Evolutionary conservation across 2,888 invertebrate species (phyloP).

Genomic region (Muschampia plurimacula): DNA sequence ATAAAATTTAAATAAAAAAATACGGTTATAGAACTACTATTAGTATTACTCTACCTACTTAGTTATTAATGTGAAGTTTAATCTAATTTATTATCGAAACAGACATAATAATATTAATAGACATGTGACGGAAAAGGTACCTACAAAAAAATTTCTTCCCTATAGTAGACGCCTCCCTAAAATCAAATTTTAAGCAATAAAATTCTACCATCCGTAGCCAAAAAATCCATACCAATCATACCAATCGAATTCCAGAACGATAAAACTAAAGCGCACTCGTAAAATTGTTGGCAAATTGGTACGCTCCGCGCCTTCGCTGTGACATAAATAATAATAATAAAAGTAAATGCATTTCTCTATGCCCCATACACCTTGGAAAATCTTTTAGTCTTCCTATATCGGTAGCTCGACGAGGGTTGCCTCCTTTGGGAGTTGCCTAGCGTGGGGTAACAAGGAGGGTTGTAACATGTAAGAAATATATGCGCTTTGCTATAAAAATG

Average conservation of each 20-base stretch:
- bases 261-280: slow-evolving; percentile 75
- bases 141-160: not conserved
- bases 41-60: too few species aligned
- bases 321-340: slow-evolving; percentile 77
- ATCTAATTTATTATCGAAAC: too few species aligned
- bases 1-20: too few species aligned
- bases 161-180: not conserved
- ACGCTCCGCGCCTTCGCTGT: slow-evolving; percentile 62
- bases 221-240: slow-evolving; percentile 72
- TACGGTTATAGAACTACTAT: too few species aligned
- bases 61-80: too few species aligned
- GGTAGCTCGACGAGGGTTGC: slow-evolving; percentile 58
- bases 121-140: too few species aligned
- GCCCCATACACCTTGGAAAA: slow-evolving; percentile 61
- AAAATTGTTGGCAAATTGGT: slow-evolving; percentile 73
- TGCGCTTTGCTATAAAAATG: slow-evolving; percentile 71
- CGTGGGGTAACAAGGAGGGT: slow-evolving; percentile 54
- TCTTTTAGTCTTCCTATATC: slow-evolving; percentile 62
- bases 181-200: slow-evolving; percentile 24
- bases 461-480: slow-evolving; percentile 66
- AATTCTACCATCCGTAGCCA: slow-evolving; percentile 26
- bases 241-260: slow-evolving; percentile 72
- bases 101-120: too few species aligned
- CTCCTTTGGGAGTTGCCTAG: slow-evolving; percentile 62
- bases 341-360: slow-evolving; percentile 69